phyloP scores from a whole-genome alignment of 2,888 invertebrate species.

The Acanthosepion lycidas region DNA sequence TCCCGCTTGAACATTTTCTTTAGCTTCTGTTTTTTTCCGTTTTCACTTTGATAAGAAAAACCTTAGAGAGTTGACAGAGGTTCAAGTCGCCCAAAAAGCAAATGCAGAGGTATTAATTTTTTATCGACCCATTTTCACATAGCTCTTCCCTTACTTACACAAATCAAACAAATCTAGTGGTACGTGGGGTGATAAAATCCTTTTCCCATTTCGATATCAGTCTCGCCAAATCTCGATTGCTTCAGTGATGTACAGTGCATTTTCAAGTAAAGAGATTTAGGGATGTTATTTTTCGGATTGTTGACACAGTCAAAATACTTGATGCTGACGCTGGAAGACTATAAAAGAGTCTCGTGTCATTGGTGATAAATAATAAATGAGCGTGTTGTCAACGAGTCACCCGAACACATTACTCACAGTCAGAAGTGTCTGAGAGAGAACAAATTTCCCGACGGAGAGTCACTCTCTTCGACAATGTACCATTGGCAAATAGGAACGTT shows the following conservation, averaged over 20 bases:
- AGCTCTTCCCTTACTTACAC: too few species aligned
- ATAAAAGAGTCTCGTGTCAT: background rate
- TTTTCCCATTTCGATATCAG: background rate
- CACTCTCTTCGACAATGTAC: background rate
- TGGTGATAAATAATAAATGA: background rate
- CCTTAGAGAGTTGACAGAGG: too few species aligned
- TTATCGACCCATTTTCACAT: too few species aligned
- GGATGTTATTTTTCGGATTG: conserved; percentile 5
- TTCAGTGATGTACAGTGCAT: background rate
- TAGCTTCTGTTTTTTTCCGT: too few species aligned
- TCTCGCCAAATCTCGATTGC: background rate
- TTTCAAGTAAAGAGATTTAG: background rate
- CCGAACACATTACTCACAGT: conserved; percentile 15
- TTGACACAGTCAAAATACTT: conserved; percentile 33
- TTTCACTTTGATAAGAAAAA: too few species aligned
- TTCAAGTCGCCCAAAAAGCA: background rate
- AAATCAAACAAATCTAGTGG: background rate
- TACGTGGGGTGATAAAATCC: background rate
- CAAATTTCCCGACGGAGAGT: background rate
- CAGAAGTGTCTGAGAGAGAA: background rate
- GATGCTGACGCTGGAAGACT: background rate
- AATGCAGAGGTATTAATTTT: background rate
- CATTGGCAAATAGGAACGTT: background rate
- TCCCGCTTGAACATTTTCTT: too few species aligned
- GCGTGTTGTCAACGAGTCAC: background rate